Evolutionary conservation across 2,797 vertebrate genomes (phyloP).

Genomic region (Gymnothorax reevesii): DNA sequence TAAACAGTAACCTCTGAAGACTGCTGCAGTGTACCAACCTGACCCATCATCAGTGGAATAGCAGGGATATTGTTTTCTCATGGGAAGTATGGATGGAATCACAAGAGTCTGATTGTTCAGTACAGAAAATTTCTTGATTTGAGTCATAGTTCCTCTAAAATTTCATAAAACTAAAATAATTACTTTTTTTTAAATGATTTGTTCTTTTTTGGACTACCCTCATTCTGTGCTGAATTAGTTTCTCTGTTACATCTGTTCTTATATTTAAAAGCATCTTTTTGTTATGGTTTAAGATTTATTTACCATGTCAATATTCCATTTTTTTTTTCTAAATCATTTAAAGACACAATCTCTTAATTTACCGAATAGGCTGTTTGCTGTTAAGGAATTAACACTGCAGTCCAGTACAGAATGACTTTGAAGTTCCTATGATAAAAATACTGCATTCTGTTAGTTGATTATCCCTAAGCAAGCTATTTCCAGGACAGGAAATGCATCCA

Average conservation of each 20-base stretch:
- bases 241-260: too few species aligned
- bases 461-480: neutral
- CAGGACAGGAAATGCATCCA: too few species aligned
- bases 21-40: constrained; percentile 4
- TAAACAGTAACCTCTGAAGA: too few species aligned
- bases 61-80: constrained; percentile 25
- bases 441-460: neutral
- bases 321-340: too few species aligned
- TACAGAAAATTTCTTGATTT: constrained; percentile 17
- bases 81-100: constrained; percentile 34
- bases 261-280: too few species aligned
- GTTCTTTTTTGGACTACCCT: neutral
- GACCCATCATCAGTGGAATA: constrained; percentile 58
- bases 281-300: too few species aligned
- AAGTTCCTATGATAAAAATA: neutral
- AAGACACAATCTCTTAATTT: neutral
- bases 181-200: neutral
- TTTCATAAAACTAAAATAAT: too few species aligned
- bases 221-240: too few species aligned
- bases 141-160: neutral
- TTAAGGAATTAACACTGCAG: neutral
- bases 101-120: constrained; percentile 12
- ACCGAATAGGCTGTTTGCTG: neutral
- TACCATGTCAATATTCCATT: too few species aligned
- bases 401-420: neutral